A percentile compares a stretch with the other conserved stretches of the same genome.
phyloP scores from a whole-genome alignment of 2,797 vertebrate genomes.

The Parambassis ranga region DNA sequence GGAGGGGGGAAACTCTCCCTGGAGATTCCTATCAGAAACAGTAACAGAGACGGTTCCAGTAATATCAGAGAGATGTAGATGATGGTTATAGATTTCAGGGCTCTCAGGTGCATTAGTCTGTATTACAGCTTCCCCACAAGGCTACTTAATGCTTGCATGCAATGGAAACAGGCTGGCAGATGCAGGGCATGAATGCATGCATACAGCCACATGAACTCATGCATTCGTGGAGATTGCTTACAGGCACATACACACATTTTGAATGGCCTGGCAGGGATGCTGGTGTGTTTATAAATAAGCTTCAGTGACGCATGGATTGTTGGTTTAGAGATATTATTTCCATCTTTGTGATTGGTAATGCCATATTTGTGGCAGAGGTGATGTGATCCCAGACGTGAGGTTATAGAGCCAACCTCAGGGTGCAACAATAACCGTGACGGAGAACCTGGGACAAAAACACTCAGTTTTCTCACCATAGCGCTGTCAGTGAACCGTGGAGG shows the following conservation, averaged over 20 bases:
- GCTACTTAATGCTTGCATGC: slow-evolving; percentile 63
- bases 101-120: slow-evolving; percentile 80
- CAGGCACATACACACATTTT: slow-evolving; percentile 5
- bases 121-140: slow-evolving; percentile 77
- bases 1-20: slow-evolving; percentile 60
- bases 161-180: slow-evolving; percentile 60
- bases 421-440: slow-evolving; percentile 23
- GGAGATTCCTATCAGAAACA: slow-evolving; percentile 78
- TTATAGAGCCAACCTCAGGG: slow-evolving; percentile 34
- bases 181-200: slow-evolving; percentile 23
- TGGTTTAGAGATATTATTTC: background rate
- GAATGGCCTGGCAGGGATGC: slow-evolving; percentile 13
- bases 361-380: background rate
- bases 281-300: slow-evolving; percentile 25
- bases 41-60: slow-evolving; percentile 76
- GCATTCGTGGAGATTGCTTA: slow-evolving; percentile 37
- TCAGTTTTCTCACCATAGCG: slow-evolving; percentile 37
- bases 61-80: slow-evolving; percentile 77
- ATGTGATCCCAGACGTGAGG: slow-evolving; percentile 33
- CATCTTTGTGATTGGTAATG: slow-evolving; percentile 16
- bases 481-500: slow-evolving; percentile 56
- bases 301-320: background rate
- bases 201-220: slow-evolving; percentile 26
- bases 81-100: slow-evolving; percentile 79
- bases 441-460: slow-evolving; percentile 45